Conservation (phyloP, 2,113 vertebrate genomes). For the Gnathonemus echidnorhynchus region DNA sequence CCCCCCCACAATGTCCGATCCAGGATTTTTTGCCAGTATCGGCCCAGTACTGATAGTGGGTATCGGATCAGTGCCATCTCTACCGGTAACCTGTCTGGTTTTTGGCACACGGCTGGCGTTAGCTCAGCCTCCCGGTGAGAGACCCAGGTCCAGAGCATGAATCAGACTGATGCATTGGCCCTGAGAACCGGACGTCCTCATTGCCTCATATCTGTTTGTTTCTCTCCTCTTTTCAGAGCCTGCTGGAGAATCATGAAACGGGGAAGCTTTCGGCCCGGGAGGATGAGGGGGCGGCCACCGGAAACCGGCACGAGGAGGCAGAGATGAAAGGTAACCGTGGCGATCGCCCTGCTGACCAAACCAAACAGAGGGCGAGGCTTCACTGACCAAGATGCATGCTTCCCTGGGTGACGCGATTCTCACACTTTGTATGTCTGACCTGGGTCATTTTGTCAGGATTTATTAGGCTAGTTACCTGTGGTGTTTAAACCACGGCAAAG, state of each 20-base stretch:
- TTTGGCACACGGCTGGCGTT: neutral
- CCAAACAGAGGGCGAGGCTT: neutral
- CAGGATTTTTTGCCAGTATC: neutral
- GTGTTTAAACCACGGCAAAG: neutral
- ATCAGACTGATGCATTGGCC: neutral
- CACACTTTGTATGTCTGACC: neutral
- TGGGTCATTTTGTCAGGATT: neutral
- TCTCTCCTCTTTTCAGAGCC: conserved; percentile 34
- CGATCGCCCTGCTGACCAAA: neutral
- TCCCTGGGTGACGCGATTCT: neutral
- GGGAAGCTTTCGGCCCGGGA: conserved; percentile 28
- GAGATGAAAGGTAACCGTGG: conserved; percentile 58
- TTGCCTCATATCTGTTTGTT: neutral
- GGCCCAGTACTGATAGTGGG: neutral
- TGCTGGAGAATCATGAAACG: conserved; percentile 34
- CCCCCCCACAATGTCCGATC: neutral
- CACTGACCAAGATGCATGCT: neutral
- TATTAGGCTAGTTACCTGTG: neutral
- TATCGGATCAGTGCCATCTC: neutral
- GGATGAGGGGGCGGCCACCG: conserved; percentile 27
- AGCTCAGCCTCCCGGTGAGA: neutral
- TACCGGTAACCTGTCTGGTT: neutral
- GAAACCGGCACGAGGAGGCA: conserved; percentile 54
- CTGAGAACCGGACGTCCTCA: neutral
- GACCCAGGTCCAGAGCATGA: neutral